Evolutionary conservation across 2,888 invertebrate species (phyloP), one percentile per base, ranked within the genome.

Genomic region (Drosophila bunnanda): DNA sequence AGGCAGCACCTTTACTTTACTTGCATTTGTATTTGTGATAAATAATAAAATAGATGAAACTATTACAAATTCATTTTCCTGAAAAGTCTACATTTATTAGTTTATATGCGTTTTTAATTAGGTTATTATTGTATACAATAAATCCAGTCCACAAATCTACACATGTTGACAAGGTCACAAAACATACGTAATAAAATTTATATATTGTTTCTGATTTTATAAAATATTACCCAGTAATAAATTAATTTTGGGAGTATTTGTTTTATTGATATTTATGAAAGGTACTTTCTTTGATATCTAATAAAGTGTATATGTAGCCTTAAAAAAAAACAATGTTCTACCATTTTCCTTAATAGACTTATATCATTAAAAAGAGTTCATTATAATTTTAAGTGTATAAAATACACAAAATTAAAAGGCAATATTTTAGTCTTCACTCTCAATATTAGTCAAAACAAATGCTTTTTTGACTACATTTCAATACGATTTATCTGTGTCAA

Each of bases 401-500:
- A 17, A 2, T 22, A 9, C 15, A 12, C 15, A 6, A n/a, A 4
- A 12, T 17, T 10, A 4, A n/a, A 2, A 15, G 17, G 4, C 13
- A 4, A 43, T 34, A 0, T 1, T 1, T 1, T 4, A 10, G 60
- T 39, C 15, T 0, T 12, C 39, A 41, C 25, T 5, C 1, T 4
- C 9, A 13, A 3, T 22, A 4, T 9, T 34, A 10, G n/a, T 20
- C 9, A 20, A 34, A 20, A 20, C 13, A 12, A 34, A 25, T 25
- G 8, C 36, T 62, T 17, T 66, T 41, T 32, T 22, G 34, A 38
- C 34, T 53, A 32, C 15, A 38, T 50, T 57, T 58, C 55, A 48
- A 59, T 66, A 22, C 58, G 70, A 71, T 75, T 75, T 75, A 75
- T 59, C 56, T 34, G 41, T 54, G 73, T 38, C 61, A 58, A 34